Evolutionary conservation across 2,113 vertebrate species (phyloP), one percentile per base, ranked within the genome.

Genomic region (Nothobranchius furzeri): DNA sequence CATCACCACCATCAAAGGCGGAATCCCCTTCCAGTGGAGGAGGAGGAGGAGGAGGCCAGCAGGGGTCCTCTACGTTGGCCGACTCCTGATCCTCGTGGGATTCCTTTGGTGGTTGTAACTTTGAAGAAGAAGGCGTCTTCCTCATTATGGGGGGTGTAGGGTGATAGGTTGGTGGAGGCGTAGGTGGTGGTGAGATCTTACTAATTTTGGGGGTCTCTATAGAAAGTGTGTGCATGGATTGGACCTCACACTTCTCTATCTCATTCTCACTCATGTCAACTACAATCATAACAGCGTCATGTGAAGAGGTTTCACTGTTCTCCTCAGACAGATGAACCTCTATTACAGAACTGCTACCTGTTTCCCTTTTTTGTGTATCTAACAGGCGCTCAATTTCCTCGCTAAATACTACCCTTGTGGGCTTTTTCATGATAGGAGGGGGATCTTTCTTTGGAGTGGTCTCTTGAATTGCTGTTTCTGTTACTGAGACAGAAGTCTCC

Each of bases 1-100:
- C 97, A 30, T 96, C 95, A 0, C 91, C 95, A 40, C 92, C 95
- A 17, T 94, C 94, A 57, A 95, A 96, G 68, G 94, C 92, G 2
- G 93, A 91, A 35, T 95, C 90, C 63, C 92, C 95, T 55, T 95
- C 94, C 0, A 93, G 80, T 0, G 89, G 95, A 6, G 89, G 95
- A 0, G 96, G 96, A 0, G 96, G 96, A 0, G 97, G 97, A 0
- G 97, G 96, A 9, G 96, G 96, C 97, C 96, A 97, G 70, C 54
- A 83, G 1, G 90, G 60, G 45, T 94, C 92, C 4, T 50, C 36
- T 15, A 50, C 35, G 0, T 66, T 62, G 1, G 6, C 42, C 12
- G 94, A 92, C 2, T 86, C 46, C 11, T 82, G 40, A 13, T 79
- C 71, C 56, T 43, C 90, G 0, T 78, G 13, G 2, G 79, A 67